Percentiles rank a stretch among this genome's conserved stretches.
Evolutionary conservation across 1,140 invertebrate genomes (phyloP).

Genomic region (Drosophila nigromelanica): DNA sequence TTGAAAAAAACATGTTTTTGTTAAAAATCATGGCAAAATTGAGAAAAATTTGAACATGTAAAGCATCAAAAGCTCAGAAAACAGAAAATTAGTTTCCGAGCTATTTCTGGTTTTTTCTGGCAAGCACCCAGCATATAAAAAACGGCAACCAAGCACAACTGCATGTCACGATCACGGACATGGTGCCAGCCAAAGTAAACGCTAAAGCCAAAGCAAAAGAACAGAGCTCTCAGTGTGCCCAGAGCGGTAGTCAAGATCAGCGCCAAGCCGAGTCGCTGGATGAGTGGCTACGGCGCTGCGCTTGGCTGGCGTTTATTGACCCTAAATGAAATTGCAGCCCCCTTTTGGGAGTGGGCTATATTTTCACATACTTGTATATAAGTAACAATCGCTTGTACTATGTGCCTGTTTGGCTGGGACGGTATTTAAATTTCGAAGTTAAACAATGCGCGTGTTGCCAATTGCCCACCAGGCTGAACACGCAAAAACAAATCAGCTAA

Average conservation of each 20-base stretch:
- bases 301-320: slow-evolving; percentile 74
- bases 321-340: slow-evolving; percentile 67
- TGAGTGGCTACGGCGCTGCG: slow-evolving; percentile 35
- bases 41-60: too few species aligned
- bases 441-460: slow-evolving; percentile 50
- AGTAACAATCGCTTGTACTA: slow-evolving; percentile 47
- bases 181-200: slow-evolving; percentile 15
- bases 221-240: slow-evolving; percentile 5
- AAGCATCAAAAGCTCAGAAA: neutral
- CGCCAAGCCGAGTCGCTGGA: slow-evolving; percentile 18
- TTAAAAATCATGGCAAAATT: too few species aligned
- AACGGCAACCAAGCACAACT: slow-evolving; percentile 19
- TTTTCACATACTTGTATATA: slow-evolving; percentile 38
- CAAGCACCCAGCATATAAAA: slow-evolving; percentile 20
- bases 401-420: neutral
- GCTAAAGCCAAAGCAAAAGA: neutral
- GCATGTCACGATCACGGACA: slow-evolving; percentile 44
- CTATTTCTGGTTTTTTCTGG: slow-evolving; percentile 15
- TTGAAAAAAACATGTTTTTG: too few species aligned
- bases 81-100: neutral
- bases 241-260: slow-evolving; percentile 30
- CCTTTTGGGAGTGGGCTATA: slow-evolving; percentile 1
- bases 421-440: slow-evolving; percentile 69
- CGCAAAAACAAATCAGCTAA: slow-evolving; percentile 47
- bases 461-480: slow-evolving; percentile 6